phyloP scores from a whole-genome alignment of 1,140 invertebrate genomes.

The Papilio machaon region DNA sequence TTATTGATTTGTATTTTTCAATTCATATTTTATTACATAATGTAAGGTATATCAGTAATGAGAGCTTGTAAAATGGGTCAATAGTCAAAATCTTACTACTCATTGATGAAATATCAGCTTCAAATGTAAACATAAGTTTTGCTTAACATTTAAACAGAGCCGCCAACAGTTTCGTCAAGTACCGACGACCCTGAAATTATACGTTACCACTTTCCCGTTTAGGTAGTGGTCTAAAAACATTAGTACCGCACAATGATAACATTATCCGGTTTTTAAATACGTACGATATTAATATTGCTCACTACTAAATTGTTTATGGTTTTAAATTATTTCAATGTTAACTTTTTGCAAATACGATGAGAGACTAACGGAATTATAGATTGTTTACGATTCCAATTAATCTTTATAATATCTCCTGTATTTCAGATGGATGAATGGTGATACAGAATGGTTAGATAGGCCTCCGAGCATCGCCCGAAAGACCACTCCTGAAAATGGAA shows the following conservation, averaged over 20 bases:
- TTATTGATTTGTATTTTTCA: too few relatives aligned
- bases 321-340: too few relatives aligned
- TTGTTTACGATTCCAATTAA: not conserved
- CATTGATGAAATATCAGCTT: too few relatives aligned
- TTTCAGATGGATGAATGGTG: constrained; percentile 73
- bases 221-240: constrained; percentile 22
- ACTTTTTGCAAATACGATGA: too few relatives aligned
- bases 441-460: constrained; percentile 70
- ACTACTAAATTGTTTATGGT: not conserved
- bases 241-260: constrained; percentile 11
- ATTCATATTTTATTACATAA: too few relatives aligned
- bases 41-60: too few relatives aligned
- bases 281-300: constrained; percentile 18
- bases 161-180: not conserved
- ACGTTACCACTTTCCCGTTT: constrained; percentile 3
- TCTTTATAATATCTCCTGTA: constrained; percentile 31
- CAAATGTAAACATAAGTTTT: not conserved
- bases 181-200: constrained; percentile 28
- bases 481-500: constrained; percentile 63
- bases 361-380: not conserved
- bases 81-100: not conserved
- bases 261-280: constrained; percentile 8
- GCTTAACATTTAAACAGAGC: not conserved
- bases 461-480: constrained; percentile 62
- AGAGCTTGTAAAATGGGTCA: too few relatives aligned